These are phyloP conservation scores for Epistrophella euchroma DNA, from an alignment of 2,888 invertebrate species.

Conservation along the genomic window DNA sequence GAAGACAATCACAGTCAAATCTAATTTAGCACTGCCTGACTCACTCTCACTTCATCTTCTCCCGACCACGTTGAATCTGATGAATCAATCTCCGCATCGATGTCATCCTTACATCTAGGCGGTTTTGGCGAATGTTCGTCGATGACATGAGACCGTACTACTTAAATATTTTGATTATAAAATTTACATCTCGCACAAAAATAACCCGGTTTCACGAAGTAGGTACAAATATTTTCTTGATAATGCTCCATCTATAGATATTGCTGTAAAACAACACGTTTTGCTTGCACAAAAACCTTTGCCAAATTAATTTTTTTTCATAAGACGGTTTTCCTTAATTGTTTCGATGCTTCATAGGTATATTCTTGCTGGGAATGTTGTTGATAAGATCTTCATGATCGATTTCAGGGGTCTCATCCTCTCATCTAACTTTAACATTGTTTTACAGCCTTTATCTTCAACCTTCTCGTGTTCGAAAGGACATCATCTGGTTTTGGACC, in stretches of 20 bases:
- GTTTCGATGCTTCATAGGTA: neutral
- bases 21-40: slow-evolving; percentile 75
- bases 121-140: slow-evolving; percentile 41
- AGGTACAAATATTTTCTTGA: slow-evolving; percentile 80
- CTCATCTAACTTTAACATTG: slow-evolving; percentile 79
- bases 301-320: slow-evolving; percentile 78
- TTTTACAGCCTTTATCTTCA: slow-evolving; percentile 80
- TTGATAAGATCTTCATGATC: slow-evolving; percentile 58
- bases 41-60: slow-evolving; percentile 60
- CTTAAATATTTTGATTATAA: slow-evolving; percentile 57
- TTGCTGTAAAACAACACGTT: slow-evolving; percentile 80
- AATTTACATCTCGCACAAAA: slow-evolving; percentile 77
- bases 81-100: slow-evolving; percentile 77
- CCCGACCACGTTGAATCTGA: slow-evolving; percentile 60
- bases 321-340: slow-evolving; percentile 59
- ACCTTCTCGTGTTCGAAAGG: slow-evolving; percentile 79
- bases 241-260: slow-evolving; percentile 76
- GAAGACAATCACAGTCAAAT: slow-evolving; percentile 61
- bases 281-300: slow-evolving; percentile 80
- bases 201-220: slow-evolving; percentile 78
- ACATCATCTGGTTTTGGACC: slow-evolving; percentile 27
- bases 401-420: slow-evolving; percentile 35
- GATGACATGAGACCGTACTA: slow-evolving; percentile 72
- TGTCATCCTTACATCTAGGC: slow-evolving; percentile 75
- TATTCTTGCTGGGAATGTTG: slow-evolving; percentile 23